Percentiles rank a stretch among this genome's conserved stretches.
Evolutionary conservation across 2,888 invertebrate genomes (phyloP).

Genomic region (Caenorhabditis becei): DNA sequence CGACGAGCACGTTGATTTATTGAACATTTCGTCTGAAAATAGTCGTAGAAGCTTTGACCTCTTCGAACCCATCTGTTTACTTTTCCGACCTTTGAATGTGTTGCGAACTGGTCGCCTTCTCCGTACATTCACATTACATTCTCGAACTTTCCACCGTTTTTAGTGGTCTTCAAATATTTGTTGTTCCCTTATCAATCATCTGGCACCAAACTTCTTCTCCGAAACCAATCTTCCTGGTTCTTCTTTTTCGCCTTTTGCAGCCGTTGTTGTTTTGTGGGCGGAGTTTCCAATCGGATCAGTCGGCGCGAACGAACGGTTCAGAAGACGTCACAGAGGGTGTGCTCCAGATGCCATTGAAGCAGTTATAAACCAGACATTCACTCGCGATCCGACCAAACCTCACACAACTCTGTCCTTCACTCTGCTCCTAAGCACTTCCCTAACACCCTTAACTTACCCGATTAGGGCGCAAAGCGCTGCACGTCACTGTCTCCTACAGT

Average conservation of each 20-base stretch:
- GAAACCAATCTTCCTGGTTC: neutral
- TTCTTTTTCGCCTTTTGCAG: neutral
- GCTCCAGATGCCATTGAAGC: conserved; percentile 14
- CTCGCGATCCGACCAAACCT: conserved; percentile 46
- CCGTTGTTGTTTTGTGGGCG: conserved; percentile 19
- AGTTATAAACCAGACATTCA: neutral
- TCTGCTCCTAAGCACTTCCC: conserved; percentile 15
- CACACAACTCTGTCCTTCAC: conserved; percentile 29
- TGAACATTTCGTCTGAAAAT: conserved; percentile 21
- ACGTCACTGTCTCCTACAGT: conserved; percentile 26
- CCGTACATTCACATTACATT: conserved; percentile 4
- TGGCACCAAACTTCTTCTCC: conserved; percentile 38
- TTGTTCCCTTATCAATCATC: conserved; percentile 39
- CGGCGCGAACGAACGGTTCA: conserved; percentile 40
- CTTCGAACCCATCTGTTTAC: conserved; percentile 40
- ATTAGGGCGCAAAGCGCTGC: conserved; percentile 33
- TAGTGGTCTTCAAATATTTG: conserved; percentile 51
- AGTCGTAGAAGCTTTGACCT: conserved; percentile 23
- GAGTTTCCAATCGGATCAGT: conserved; percentile 30
- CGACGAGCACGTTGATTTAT: conserved; percentile 22
- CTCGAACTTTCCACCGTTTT: conserved; percentile 42
- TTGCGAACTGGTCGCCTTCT: conserved; percentile 37
- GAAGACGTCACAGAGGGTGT: conserved; percentile 21
- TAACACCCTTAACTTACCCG: conserved; percentile 38
- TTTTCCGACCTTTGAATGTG: conserved; percentile 29